Evolutionary conservation across 2,797 vertebrate genomes (phyloP), one percentile per base, ranked within the genome.

Genomic region (Aselliscus stoliczkanus): DNA sequence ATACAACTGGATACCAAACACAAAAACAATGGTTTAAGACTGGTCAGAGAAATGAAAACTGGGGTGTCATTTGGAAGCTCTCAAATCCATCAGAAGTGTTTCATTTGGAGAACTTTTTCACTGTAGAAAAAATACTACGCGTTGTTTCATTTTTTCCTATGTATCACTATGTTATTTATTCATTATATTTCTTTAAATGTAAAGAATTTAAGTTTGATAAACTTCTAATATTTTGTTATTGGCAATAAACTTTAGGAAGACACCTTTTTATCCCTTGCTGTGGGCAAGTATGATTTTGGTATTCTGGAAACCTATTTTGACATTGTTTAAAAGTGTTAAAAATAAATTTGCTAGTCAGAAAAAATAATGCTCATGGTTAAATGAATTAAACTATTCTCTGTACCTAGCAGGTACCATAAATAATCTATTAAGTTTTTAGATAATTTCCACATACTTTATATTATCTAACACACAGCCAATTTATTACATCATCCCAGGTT

Each of bases 301-400:
- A 60, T 81, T 88, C 47, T 73, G 34, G 29, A 93, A 93, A 95
- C 17, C 44, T 65, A 83, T 89, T 96, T 93, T 62, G 39, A 87
- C 5, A n/a, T 27, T 17, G 31, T 54, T 94, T 79, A 34, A 82
- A 88, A 93, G 58, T 93, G 25, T 80, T 96, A 80, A 92, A 93
- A 95, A 87, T 83, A 83, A 83, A 84, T 84, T 83, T 83, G 88
- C 75, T 56, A 65, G 21, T 84, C 21, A 79, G 70, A 93, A 64
- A 95, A 92, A 73, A 92, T 37, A 89, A 3, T 3, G 5, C n/a
- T 89, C 3, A 29, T 47, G 34, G 31, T 64, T 92, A 76, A 94
- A 86, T 84, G 52, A 87, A 87, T 89, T 95, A 65, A 93, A 93
- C 64, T 87, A 58, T 84, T n/a, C 42, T 95, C 31, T 52, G 6